These are phyloP conservation scores for Corvus hawaiiensis DNA, from an alignment of 2,113 vertebrate species.

Conservation along the genomic window DNA sequence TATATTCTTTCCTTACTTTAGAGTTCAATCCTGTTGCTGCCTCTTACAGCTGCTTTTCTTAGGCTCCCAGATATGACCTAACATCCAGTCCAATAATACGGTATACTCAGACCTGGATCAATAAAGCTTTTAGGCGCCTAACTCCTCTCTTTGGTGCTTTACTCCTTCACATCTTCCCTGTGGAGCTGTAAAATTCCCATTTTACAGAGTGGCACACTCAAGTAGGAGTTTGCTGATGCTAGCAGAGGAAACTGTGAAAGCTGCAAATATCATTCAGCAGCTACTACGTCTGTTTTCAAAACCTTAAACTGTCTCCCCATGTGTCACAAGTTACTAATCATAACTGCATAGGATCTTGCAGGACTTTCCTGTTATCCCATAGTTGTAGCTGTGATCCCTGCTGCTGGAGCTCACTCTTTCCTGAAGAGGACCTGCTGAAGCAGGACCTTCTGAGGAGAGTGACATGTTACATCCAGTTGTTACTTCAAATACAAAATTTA, in stretches of 20 bases:
- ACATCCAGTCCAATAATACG: slow-evolving; percentile 18
- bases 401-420: not conserved
- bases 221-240: slow-evolving; percentile 36
- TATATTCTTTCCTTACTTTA: slow-evolving; percentile 2
- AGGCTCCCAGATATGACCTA: slow-evolving; percentile 45
- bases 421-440: not conserved
- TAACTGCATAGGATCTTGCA: not conserved
- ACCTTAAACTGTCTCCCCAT: not conserved
- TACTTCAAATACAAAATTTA: not conserved
- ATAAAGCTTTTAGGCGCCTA: slow-evolving; percentile 57
- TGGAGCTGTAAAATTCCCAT: slow-evolving; percentile 60
- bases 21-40: slow-evolving; percentile 38
- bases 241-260: slow-evolving; percentile 26
- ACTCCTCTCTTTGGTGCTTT: slow-evolving; percentile 36
- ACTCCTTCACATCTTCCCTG: slow-evolving; percentile 33
- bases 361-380: not conserved
- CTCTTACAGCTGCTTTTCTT: slow-evolving; percentile 24
- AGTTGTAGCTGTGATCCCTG: not conserved
- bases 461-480: rapidly evolving
- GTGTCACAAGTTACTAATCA: not conserved
- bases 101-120: slow-evolving; percentile 29
- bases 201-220: slow-evolving; percentile 43
- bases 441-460: not conserved
- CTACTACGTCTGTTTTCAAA: not conserved
- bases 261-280: not conserved